phyloP scores from a whole-genome alignment of 2,797 vertebrate species.

The Gila robusta region DNA sequence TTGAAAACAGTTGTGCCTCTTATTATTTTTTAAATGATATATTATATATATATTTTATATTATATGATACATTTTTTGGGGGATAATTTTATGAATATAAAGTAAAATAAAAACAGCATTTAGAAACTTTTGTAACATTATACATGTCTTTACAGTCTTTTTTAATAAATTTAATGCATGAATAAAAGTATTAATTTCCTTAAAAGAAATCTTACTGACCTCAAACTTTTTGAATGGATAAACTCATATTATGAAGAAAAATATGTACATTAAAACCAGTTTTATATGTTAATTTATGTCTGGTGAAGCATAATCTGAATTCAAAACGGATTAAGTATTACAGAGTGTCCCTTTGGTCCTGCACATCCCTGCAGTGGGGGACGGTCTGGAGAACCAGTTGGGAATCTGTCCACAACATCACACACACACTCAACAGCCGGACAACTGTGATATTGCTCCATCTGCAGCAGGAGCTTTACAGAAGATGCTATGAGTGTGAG shows the following conservation, averaged over 20 bases:
- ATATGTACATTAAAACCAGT: not conserved
- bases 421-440: constrained; percentile 4
- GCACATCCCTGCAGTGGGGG: not conserved
- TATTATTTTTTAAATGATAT: not conserved
- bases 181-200: not conserved
- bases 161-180: not conserved
- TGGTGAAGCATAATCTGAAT: not conserved
- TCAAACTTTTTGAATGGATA: not conserved
- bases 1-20: too few species aligned
- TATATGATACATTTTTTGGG: not conserved
- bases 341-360: not conserved
- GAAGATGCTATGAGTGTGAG: too few species aligned
- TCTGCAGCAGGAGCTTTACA: constrained; percentile 2
- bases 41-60: too few species aligned
- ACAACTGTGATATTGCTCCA: constrained; percentile 22
- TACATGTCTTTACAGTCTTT: too few species aligned
- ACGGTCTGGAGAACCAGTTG: not conserved
- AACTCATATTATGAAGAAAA: not conserved
- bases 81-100: not conserved
- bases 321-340: not conserved
- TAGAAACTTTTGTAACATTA: not conserved
- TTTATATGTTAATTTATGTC: not conserved
- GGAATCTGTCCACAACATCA: constrained; percentile 28
- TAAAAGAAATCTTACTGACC: not conserved
- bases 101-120: not conserved